A percentile compares a stretch with the other conserved stretches of the same genome.
These are phyloP conservation scores for Ectropis grisescens DNA, from an alignment of 1,140 invertebrate genomes.

Conservation along the genomic window DNA sequence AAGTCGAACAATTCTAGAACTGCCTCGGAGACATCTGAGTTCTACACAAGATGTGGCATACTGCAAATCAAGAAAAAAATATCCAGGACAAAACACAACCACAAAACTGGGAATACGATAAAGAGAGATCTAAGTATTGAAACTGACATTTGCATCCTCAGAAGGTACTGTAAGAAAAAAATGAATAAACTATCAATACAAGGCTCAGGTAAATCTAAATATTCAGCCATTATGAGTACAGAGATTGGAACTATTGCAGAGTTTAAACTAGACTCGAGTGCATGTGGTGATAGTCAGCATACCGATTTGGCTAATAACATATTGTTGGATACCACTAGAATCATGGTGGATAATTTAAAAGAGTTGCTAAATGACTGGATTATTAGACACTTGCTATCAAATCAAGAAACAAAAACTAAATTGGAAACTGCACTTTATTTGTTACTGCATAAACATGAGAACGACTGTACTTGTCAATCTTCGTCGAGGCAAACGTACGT, in stretches of 20 bases:
- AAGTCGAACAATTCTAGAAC: constrained; percentile 35
- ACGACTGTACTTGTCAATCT: constrained; percentile 8
- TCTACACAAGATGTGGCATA: constrained; percentile 23
- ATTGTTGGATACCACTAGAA: constrained; percentile 21
- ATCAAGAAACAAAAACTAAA: constrained; percentile 33
- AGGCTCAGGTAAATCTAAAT: constrained; percentile 26
- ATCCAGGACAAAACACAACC: constrained; percentile 14
- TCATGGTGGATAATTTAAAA: constrained; percentile 44
- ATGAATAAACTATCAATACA: constrained; percentile 14
- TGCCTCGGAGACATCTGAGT: constrained; percentile 26
- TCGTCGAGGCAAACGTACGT: constrained; percentile 35
- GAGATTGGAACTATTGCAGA: constrained; percentile 21
- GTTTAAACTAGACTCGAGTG: constrained; percentile 19
- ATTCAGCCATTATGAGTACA: constrained; percentile 20
- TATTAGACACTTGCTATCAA: constrained; percentile 32
- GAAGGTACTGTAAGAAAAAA: constrained; percentile 29
- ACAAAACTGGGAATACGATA: constrained; percentile 18
- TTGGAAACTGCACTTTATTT: constrained; percentile 34
- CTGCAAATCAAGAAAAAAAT: constrained; percentile 23
- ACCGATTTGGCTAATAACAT: constrained; percentile 11
- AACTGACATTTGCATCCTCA: constrained; percentile 39
- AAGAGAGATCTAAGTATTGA: constrained; percentile 46
- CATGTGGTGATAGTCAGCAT: constrained; percentile 32
- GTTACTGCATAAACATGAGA: constrained; percentile 32
- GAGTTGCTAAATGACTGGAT: constrained; percentile 38